phyloP scores from a whole-genome alignment of 2,888 invertebrate species.

The Nebria salina region DNA sequence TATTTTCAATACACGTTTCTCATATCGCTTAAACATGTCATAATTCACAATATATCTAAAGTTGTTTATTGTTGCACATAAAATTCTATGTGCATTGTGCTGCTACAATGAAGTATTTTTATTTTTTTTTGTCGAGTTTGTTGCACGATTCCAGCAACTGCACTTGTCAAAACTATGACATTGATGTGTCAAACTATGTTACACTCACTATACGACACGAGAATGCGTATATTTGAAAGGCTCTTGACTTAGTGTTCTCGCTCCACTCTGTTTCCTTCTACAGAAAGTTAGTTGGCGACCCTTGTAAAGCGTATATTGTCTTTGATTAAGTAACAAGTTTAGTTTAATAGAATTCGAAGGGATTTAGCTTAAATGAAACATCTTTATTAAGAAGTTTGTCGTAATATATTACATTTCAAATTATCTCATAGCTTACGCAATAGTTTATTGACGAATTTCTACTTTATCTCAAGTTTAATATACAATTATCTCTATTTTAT shows the following conservation, averaged over 20 bases:
- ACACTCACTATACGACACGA: background rate
- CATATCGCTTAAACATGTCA: background rate
- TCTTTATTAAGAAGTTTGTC: background rate
- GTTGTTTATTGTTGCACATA: background rate
- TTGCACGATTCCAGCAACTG: background rate
- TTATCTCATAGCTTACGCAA: no score
- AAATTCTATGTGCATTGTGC: slow-evolving; percentile 1
- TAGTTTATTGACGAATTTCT: no score
- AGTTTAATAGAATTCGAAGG: background rate
- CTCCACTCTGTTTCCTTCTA: background rate
- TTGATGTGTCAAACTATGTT: background rate
- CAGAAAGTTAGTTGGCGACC: background rate
- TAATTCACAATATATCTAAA: background rate
- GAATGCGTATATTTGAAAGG: background rate
- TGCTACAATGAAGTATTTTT: background rate
- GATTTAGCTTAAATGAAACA: background rate
- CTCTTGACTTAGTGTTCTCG: background rate
- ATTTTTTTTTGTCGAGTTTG: background rate
- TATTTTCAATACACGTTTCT: background rate
- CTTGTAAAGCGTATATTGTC: background rate
- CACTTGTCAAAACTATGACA: background rate
- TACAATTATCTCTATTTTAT: no score
- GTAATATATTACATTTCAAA: background rate
- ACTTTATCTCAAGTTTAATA: no score
- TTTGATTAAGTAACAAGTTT: background rate